phyloP scores from a whole-genome alignment of 2,113 vertebrate genomes.

The Lagopus muta region DNA sequence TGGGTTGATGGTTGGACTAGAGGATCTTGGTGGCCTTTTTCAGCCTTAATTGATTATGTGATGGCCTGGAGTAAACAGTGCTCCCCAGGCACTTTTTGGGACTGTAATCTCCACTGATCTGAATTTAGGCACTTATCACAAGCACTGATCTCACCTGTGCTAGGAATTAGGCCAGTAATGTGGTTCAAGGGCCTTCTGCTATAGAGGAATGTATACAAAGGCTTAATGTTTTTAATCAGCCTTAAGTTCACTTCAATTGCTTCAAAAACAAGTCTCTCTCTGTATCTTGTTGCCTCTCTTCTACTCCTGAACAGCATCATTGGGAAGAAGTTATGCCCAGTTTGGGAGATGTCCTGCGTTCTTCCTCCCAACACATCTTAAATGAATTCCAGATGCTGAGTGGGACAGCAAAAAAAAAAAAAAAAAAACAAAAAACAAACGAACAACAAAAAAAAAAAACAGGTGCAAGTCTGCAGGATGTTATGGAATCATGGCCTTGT shows the following conservation, averaged over 20 bases:
- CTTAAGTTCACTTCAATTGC: neutral
- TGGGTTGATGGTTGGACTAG: too few relatives aligned
- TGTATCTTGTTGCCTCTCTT: neutral
- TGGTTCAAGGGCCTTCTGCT: neutral
- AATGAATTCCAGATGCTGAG: neutral
- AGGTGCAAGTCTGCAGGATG: neutral
- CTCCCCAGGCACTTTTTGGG: neutral
- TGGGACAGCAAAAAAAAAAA: neutral
- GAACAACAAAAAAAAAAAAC: neutral
- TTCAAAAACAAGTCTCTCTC: neutral
- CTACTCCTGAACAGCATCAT: neutral
- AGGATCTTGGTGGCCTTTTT: too few relatives aligned
- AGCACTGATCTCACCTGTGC: neutral
- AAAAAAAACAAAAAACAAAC: neutral
- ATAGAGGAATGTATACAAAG: neutral
- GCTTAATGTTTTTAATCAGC: neutral
- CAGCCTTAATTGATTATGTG: neutral
- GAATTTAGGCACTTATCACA: neutral
- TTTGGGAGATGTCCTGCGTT: rapidly evolving
- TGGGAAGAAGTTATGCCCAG: neutral
- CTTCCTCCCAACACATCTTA: neutral
- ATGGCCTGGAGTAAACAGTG: neutral
- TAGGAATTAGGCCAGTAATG: neutral
- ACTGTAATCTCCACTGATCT: neutral
- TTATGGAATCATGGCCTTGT: neutral